Conservation (phyloP, 2,797 vertebrate species). For the Helostoma temminkii region DNA sequence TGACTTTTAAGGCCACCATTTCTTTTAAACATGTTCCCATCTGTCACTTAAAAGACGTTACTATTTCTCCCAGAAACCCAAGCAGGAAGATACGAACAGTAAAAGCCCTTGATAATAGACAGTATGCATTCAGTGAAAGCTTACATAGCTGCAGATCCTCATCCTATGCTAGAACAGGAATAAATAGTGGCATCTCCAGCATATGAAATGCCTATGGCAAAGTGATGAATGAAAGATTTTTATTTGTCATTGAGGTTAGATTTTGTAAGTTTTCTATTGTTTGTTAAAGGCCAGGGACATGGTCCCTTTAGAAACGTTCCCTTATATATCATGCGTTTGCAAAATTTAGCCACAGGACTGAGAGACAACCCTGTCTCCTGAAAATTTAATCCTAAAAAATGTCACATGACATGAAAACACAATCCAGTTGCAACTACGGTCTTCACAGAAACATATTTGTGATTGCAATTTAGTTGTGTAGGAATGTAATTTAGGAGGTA, state of each 20-base stretch:
- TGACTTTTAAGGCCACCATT: slow-evolving; percentile 15
- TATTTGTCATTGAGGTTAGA: slow-evolving; percentile 22
- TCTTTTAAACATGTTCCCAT: slow-evolving; percentile 4
- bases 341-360: slow-evolving; percentile 9
- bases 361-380: no score
- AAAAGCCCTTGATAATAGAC: slow-evolving; percentile 17
- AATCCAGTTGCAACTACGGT: no score
- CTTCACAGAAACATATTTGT: no score
- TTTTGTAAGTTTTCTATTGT: slow-evolving; percentile 12
- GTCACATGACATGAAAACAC: no score
- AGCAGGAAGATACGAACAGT: slow-evolving; percentile 9
- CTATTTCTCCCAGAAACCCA: not conserved
- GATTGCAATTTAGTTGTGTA: no score
- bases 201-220: slow-evolving; percentile 44
- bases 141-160: slow-evolving; percentile 10
- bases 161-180: slow-evolving; percentile 26
- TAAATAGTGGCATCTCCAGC: slow-evolving; percentile 36
- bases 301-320: slow-evolving; percentile 9
- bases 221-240: slow-evolving; percentile 40
- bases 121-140: slow-evolving; percentile 15
- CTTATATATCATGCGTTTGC: slow-evolving; percentile 10
- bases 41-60: slow-evolving; percentile 14
- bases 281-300: slow-evolving; percentile 23
- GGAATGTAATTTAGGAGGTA: no score
- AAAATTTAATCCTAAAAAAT: no score